Conservation (phyloP, 2,113 vertebrate genomes). For the Fregetta grallaria region DNA sequence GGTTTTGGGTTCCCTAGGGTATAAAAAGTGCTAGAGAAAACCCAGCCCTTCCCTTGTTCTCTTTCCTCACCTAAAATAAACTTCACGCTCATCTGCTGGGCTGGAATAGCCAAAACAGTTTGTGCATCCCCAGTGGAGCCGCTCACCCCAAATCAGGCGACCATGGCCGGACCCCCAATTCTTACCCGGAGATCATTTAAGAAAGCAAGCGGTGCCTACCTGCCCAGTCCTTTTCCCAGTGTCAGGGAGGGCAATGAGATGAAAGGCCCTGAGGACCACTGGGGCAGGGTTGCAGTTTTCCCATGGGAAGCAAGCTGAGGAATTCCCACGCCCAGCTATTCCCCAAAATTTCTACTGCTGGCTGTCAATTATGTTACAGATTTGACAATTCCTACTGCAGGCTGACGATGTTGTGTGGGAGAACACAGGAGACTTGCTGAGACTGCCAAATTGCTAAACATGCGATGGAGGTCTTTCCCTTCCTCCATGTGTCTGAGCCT, state of each 20-base stretch:
- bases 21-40: conserved; percentile 24
- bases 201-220: neutral
- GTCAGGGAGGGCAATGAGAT: neutral
- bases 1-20: conserved; percentile 37
- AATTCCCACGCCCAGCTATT: neutral
- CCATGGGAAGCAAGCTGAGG: neutral
- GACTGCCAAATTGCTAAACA: conserved; percentile 6
- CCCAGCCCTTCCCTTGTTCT: neutral
- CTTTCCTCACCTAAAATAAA: conserved; percentile 15
- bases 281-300: neutral
- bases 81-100: neutral
- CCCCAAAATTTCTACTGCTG: neutral
- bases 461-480: neutral
- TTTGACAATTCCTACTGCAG: conserved; percentile 16
- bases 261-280: neutral
- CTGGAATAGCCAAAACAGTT: neutral
- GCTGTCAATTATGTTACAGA: neutral
- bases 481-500: conserved; percentile 18
- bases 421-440: conserved; percentile 29
- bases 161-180: accelerated
- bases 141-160: neutral
- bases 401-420: neutral
- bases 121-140: neutral
- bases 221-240: neutral
- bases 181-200: neutral